These are phyloP conservation scores for Valencia hispanica DNA, from an alignment of 2,797 vertebrate genomes.

Conservation along the genomic window DNA sequence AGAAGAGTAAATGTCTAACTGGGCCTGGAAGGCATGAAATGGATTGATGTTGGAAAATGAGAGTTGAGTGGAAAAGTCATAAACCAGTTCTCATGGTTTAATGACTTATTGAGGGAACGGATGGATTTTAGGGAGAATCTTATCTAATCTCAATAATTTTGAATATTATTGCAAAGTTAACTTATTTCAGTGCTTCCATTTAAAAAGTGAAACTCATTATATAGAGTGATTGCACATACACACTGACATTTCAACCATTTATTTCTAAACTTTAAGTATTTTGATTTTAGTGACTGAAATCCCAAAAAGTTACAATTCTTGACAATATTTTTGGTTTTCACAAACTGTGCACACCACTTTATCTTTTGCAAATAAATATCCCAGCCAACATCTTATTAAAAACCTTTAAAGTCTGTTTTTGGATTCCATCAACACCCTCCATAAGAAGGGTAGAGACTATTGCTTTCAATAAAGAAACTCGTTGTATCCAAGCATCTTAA, in stretches of 20 bases:
- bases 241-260: neutral
- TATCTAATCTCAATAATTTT: neutral
- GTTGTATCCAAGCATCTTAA: neutral
- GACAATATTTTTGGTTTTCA: neutral
- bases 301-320: neutral
- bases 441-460: neutral
- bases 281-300: neutral
- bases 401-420: neutral
- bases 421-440: neutral
- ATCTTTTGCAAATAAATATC: no score
- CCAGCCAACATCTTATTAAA: neutral
- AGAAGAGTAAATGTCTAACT: slow-evolving; percentile 52
- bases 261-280: neutral
- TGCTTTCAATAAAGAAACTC: neutral
- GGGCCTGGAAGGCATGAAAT: slow-evolving; percentile 72
- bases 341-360: no score
- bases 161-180: neutral
- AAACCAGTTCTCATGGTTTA: slow-evolving; percentile 52
- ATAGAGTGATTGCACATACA: neutral
- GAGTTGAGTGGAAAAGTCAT: slow-evolving; percentile 54
- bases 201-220: neutral
- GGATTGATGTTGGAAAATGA: slow-evolving; percentile 31
- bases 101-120: slow-evolving; percentile 41
- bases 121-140: slow-evolving; percentile 4
- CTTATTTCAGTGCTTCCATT: neutral